Base-by-base conservation (phyloP, 2,113 vertebrate species). In the Sinosuthora webbiana region DNA sequence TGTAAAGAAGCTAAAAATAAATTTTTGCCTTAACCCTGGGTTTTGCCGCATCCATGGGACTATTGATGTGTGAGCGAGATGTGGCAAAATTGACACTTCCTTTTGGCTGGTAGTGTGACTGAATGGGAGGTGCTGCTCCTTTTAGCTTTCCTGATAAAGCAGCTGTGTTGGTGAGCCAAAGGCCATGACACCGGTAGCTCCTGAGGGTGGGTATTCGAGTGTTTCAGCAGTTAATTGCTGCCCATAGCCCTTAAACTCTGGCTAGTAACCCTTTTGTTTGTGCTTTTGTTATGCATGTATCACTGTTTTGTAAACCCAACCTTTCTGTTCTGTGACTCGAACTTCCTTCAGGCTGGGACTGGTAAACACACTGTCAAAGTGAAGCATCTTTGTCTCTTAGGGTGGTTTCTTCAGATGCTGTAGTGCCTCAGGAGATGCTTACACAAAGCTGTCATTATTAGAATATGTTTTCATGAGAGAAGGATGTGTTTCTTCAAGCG, bases 41-140 rank as follows among this genome's bases (percentile, higher is more conserved):
- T 35, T 73, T 93, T 65, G 37, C 64, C 1, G 2, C 13, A 4
- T 49, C 39, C 57, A 42, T 80, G 37, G 23, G 45, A 39, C 27
- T 69, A 5, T 37, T 84, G 69, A 60, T 0, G 9, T 0, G 4
- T 42, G 59, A 82, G 65, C 18, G 65, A 96, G 91, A 73, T 91
- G 79, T 0, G 15, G 78, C 50, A 74, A 65, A 87, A 90, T 1
- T 42, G 78, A 18, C 52, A 20, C 50, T 89, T 91, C 70, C 55
- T 97, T 96, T 87, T 88, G 91, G 84, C 87, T 67, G 50, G 16
- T 24, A 37, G 53, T 57, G 81, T 91, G 87, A 82, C 83, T 56
- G 64, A 84, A 71, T 35, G 44, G 50, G 57, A 94, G 63, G 23
- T 93, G 64, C 59, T 88, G 59, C n/a, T 93, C 23, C 23, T 85